Conservation (phyloP, 2,797 vertebrate species). For the Taenioides sp. region DNA sequence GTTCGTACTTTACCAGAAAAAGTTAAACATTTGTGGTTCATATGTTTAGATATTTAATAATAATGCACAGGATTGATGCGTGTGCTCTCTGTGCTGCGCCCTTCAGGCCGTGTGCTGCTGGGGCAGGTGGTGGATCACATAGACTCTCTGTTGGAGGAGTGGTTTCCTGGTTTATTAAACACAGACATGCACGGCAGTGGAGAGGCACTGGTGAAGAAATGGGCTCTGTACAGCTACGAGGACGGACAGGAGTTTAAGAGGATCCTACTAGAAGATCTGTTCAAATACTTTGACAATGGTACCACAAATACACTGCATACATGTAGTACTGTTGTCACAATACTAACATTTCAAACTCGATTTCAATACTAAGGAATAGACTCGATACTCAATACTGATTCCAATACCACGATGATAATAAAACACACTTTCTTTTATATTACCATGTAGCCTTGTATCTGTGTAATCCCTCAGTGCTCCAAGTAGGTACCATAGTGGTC, state of each 20-base stretch:
- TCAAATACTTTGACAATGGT: constrained; percentile 84
- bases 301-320: not conserved
- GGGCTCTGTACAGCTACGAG: constrained; percentile 92
- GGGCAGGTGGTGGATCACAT: constrained; percentile 96
- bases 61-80: too few relatives aligned
- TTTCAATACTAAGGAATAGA: too few relatives aligned
- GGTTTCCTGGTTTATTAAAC: constrained; percentile 92
- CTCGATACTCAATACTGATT: too few relatives aligned
- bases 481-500: too few relatives aligned
- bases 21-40: too few relatives aligned
- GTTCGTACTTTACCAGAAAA: too few relatives aligned
- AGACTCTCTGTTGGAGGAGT: constrained; percentile 96
- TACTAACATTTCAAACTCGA: too few relatives aligned
- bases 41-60: too few relatives aligned
- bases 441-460: too few relatives aligned
- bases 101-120: constrained; percentile 86
- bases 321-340: not conserved
- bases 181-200: constrained; percentile 91
- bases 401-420: too few relatives aligned
- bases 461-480: too few relatives aligned
- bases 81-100: not conserved
- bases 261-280: constrained; percentile 91
- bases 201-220: constrained; percentile 93
- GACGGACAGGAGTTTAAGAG: constrained; percentile 85
- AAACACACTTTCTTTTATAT: too few relatives aligned